Conservation (phyloP, 2,113 vertebrate species). For the Marcusenius ussheri region DNA sequence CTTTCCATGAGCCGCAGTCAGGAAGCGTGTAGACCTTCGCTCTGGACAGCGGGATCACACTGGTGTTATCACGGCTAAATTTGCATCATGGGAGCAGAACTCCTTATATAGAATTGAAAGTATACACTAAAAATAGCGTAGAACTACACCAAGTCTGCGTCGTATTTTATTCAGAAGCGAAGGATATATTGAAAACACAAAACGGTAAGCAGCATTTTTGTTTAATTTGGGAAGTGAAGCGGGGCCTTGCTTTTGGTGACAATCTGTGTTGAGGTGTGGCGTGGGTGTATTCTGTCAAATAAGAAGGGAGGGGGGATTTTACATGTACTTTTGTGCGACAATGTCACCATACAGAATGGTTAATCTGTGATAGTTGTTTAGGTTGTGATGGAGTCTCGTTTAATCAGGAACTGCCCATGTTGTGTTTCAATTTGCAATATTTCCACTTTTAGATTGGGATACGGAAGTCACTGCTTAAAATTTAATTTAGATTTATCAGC, state of each 20-base stretch:
- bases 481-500: background rate
- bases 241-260: background rate
- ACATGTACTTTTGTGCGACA: background rate
- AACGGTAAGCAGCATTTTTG: background rate
- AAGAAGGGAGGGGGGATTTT: background rate
- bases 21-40: background rate
- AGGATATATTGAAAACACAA: background rate
- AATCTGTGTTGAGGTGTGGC: background rate
- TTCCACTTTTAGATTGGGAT: background rate
- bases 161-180: background rate
- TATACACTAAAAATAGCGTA: background rate
- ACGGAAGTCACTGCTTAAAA: background rate
- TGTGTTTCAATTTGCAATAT: background rate
- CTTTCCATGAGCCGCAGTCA: background rate
- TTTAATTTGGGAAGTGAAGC: background rate
- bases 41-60: background rate
- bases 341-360: background rate
- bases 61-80: background rate
- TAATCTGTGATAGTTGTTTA: background rate
- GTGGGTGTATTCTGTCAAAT: background rate
- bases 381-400: background rate
- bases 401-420: background rate
- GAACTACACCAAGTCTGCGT: background rate
- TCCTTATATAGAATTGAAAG: conserved; percentile 6
- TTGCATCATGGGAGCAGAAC: background rate